Conservation (phyloP, 1,140 invertebrate genomes). For the Copidosoma floridanum region DNA sequence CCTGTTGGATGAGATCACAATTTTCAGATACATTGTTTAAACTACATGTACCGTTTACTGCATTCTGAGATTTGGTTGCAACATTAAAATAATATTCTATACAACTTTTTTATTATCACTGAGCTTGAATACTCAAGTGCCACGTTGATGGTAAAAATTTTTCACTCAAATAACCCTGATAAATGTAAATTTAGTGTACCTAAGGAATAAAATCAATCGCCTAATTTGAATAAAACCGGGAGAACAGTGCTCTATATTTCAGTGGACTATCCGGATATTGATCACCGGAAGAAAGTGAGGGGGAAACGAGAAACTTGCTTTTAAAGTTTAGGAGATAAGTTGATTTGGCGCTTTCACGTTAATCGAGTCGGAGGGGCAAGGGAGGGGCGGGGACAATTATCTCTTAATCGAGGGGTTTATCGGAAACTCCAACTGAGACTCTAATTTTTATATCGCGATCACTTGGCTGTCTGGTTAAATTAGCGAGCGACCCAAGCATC, state of each 20-base stretch:
- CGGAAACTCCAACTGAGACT: background rate
- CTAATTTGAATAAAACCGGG: background rate
- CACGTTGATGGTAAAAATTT: too few species aligned
- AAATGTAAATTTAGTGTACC: too few species aligned
- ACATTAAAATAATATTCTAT: too few species aligned
- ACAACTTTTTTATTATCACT: too few species aligned
- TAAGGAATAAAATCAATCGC: too few species aligned
- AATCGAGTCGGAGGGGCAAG: slow-evolving; percentile 2
- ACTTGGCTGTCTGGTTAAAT: background rate
- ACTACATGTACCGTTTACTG: too few species aligned
- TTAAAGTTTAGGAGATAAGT: slow-evolving; percentile 4
- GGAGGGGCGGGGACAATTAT: slow-evolving; percentile 3
- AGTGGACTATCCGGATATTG: background rate
- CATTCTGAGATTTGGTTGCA: too few species aligned
- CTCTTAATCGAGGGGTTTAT: background rate
- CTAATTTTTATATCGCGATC: slow-evolving; percentile 3
- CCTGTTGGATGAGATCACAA: too few species aligned
- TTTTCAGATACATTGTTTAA: too few species aligned
- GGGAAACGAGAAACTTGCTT: background rate
- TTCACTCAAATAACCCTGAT: too few species aligned
- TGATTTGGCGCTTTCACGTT: background rate
- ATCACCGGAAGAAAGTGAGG: background rate
- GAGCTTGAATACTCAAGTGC: too few species aligned
- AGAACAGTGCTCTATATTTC: background rate
- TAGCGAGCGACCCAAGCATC: background rate